A percentile compares a stretch with the other conserved stretches of the same genome.
Evolutionary conservation across 1,140 invertebrate genomes (phyloP).

Genomic region (Drosophila bocki): DNA sequence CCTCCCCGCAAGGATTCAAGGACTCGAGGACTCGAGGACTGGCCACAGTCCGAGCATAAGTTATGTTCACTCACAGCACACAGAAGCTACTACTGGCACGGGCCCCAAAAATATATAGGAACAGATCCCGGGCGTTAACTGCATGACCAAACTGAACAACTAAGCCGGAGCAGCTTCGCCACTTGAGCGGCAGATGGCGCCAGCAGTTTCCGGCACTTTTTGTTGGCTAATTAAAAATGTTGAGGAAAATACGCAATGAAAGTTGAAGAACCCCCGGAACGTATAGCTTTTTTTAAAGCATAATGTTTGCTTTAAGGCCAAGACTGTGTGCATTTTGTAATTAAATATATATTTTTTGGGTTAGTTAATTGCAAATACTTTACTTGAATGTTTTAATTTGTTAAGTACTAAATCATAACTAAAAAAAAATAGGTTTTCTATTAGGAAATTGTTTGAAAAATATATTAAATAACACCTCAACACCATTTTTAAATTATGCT

Average conservation of each 20-base stretch:
- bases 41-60: slow-evolving; percentile 20
- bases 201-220: slow-evolving; percentile 30
- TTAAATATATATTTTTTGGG: neutral
- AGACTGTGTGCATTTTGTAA: neutral
- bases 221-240: slow-evolving; percentile 40
- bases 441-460: neutral
- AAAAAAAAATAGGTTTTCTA: neutral
- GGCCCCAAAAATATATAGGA: slow-evolving; percentile 2
- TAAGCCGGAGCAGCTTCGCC: slow-evolving; percentile 18
- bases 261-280: neutral
- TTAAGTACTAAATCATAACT: neutral
- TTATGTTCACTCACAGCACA: slow-evolving; percentile 22
- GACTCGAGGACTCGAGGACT: neutral
- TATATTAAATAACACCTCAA: too few relatives aligned
- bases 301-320: neutral
- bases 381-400: neutral
- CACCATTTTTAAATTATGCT: too few relatives aligned
- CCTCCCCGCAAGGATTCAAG: neutral
- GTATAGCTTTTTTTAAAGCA: neutral
- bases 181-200: slow-evolving; percentile 30
- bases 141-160: slow-evolving; percentile 30
- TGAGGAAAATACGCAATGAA: slow-evolving; percentile 13
- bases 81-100: slow-evolving; percentile 5
- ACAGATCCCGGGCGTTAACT: slow-evolving; percentile 30
- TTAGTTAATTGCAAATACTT: neutral